Percentiles rank a stretch among this genome's conserved stretches.
Conservation (phyloP, 2,113 vertebrate species). For the Gavialis gangeticus region DNA sequence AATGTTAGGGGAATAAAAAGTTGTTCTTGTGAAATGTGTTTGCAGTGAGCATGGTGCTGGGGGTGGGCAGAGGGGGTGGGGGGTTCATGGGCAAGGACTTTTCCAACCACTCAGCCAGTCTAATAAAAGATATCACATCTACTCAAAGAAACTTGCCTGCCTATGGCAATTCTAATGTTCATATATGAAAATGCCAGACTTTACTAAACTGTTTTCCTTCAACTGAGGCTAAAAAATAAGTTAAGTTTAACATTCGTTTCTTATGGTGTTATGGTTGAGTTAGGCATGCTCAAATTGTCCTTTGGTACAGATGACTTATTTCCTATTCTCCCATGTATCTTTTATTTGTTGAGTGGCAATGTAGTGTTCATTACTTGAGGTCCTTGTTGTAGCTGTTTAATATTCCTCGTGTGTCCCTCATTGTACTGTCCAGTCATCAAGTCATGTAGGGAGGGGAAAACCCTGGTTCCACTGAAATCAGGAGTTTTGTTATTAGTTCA, state of each 20-base stretch:
- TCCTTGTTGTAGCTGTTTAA: too few species aligned
- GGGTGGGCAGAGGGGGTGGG: too few species aligned
- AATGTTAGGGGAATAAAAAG: too few species aligned
- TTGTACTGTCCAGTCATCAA: too few species aligned
- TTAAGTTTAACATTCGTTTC: neutral
- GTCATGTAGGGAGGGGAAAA: neutral
- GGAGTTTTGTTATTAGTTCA: neutral
- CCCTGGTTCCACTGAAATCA: neutral
- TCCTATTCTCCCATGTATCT: neutral
- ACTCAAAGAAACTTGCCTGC: too few species aligned
- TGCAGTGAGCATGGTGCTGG: too few species aligned
- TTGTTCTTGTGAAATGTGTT: too few species aligned
- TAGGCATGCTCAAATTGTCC: neutral
- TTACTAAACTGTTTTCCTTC: neutral
- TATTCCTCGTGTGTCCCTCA: too few species aligned
- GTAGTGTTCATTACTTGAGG: neutral
- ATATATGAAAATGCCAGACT: neutral
- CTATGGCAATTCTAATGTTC: neutral
- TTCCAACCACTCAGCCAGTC: too few species aligned
- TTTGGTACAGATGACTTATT: neutral
- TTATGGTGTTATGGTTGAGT: neutral
- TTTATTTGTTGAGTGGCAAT: neutral
- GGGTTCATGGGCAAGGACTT: too few species aligned
- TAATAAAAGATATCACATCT: too few species aligned
- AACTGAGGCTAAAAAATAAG: neutral